Conservation (phyloP, 2,113 vertebrate species). For the Camelus bactrianus region DNA sequence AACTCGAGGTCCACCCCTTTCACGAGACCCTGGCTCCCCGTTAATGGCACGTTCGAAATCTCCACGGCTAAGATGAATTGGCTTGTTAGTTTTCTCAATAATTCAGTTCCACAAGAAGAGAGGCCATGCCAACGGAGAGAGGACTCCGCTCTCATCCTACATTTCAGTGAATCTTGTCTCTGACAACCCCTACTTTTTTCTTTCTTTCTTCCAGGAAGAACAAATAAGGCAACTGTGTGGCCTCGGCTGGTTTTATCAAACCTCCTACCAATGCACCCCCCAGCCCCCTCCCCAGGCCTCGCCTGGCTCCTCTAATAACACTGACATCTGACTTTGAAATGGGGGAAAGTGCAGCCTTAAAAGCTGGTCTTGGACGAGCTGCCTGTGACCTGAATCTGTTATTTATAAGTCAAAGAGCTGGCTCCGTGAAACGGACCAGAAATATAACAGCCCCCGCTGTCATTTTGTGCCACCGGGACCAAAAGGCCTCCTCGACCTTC, state of each 20-base stretch:
- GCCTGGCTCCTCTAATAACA: conserved; percentile 75
- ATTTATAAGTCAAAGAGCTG: conserved; percentile 88
- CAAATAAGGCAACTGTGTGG: conserved; percentile 69
- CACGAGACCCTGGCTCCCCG: neutral
- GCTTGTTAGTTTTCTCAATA: neutral
- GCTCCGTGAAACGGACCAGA: conserved; percentile 81
- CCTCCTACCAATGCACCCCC: conserved; percentile 29
- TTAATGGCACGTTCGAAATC: neutral
- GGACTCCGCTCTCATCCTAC: neutral
- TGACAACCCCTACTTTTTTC: conserved; percentile 50
- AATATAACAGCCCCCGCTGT: conserved; percentile 83
- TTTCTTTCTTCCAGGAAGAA: conserved; percentile 20
- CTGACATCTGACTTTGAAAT: conserved; percentile 83
- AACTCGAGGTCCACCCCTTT: conserved; percentile 37
- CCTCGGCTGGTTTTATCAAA: conserved; percentile 43
- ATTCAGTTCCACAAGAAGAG: conserved; percentile 45
- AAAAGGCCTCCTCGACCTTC: conserved; percentile 82
- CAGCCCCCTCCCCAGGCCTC: conserved; percentile 66
- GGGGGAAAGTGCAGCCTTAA: conserved; percentile 83
- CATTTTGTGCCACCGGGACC: conserved; percentile 78
- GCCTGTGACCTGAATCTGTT: conserved; percentile 87
- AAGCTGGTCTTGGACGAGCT: conserved; percentile 85
- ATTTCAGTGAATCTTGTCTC: conserved; percentile 41
- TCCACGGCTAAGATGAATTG: neutral
- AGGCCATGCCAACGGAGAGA: neutral